Evolutionary conservation across 1,140 invertebrate genomes (phyloP).

Genomic region (Hormaphis cornu): DNA sequence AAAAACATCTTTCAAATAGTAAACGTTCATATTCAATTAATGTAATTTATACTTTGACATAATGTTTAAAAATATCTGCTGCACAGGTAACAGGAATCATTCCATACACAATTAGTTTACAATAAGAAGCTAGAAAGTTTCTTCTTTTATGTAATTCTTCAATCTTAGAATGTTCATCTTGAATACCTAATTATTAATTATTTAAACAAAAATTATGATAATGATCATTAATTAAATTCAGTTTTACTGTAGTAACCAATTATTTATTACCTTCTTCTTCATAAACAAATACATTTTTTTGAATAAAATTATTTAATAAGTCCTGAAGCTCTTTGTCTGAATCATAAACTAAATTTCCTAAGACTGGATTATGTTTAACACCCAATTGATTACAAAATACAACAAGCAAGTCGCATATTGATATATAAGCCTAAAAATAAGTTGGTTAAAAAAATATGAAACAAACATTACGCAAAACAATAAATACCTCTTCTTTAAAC

Average conservation of each 20-base stretch:
- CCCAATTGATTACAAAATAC: constrained; percentile 83
- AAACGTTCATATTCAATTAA: too few relatives aligned
- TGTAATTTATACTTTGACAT: constrained; percentile 72
- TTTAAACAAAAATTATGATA: not conserved
- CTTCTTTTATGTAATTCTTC: constrained; percentile 92
- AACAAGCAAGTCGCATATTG: constrained; percentile 90
- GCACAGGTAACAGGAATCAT: constrained; percentile 85
- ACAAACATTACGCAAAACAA: not conserved
- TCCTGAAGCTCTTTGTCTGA: constrained; percentile 69
- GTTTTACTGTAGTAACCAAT: not conserved
- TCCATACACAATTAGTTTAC: constrained; percentile 96
- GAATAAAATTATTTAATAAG: constrained; percentile 82
- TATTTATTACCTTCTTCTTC: constrained; percentile 60
- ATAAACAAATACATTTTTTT: constrained; percentile 85
- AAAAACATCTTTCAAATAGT: constrained; percentile 25
- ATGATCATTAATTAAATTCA: too few relatives aligned
- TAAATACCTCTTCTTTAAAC: constrained; percentile 40
- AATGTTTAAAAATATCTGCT: constrained; percentile 93
- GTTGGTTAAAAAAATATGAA: constrained; percentile 14
- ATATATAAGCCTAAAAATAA: constrained; percentile 69
- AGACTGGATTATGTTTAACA: constrained; percentile 47
- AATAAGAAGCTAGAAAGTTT: constrained; percentile 92
- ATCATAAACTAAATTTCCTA: constrained; percentile 68
- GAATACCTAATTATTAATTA: constrained; percentile 50
- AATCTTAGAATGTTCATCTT: constrained; percentile 88